Conservation (phyloP, 2,888 invertebrate genomes). For the Homarus gammarus region DNA sequence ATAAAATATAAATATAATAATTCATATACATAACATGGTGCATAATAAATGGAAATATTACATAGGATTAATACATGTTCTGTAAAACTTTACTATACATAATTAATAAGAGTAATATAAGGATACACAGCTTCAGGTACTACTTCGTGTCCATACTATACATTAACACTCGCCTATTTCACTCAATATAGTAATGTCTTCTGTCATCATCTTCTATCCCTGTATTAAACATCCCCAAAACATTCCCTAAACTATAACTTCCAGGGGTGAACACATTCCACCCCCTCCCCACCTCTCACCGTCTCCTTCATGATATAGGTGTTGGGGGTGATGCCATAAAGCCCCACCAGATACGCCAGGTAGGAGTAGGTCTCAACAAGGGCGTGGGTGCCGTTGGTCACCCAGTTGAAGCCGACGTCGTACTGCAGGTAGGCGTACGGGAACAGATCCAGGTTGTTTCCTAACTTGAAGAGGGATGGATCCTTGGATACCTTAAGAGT, state of each 20-base stretch:
- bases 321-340: not conserved
- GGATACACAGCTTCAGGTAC: no score
- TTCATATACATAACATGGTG: no score
- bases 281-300: no score
- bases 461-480: conserved; percentile 42
- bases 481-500: conserved; percentile 51
- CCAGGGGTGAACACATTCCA: not conserved
- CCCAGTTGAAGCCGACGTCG: conserved; percentile 43
- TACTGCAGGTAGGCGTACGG: conserved; percentile 55
- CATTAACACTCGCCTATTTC: no score
- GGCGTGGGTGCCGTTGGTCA: conserved; percentile 50
- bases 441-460: conserved; percentile 60
- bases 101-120: no score
- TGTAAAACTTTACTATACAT: no score
- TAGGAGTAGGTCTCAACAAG: conserved; percentile 60
- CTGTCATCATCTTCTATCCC: no score
- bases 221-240: not conserved
- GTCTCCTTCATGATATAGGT: conserved; percentile 65
- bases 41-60: no score
- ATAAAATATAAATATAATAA: no score
- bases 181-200: no score
- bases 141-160: no score
- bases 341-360: conserved; percentile 17
- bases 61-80: no score
- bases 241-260: not conserved